These are phyloP conservation scores for Eleginops maclovinus DNA, from an alignment of 2,113 vertebrate species.

Conservation along the genomic window DNA sequence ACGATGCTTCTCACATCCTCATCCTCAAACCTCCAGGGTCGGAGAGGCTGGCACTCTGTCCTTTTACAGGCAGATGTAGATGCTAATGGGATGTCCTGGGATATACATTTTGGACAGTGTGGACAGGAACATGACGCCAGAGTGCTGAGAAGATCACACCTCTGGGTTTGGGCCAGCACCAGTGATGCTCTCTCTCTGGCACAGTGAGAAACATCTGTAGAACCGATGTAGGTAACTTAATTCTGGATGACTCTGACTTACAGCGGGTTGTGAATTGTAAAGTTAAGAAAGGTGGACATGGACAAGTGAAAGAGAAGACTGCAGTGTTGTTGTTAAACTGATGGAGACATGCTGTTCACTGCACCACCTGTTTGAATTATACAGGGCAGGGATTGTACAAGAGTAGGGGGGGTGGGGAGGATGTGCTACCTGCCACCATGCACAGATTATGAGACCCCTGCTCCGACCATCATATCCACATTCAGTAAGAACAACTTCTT, in stretches of 20 bases:
- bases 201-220: neutral
- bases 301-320: neutral
- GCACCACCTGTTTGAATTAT: too few relatives aligned
- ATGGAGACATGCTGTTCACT: neutral
- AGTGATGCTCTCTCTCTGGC: neutral
- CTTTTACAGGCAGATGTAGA: neutral
- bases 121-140: neutral
- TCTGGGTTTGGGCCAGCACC: neutral
- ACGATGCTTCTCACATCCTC: neutral
- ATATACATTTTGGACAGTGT: neutral
- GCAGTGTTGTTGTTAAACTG: neutral
- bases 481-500: neutral
- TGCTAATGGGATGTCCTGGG: neutral
- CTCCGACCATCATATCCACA: neutral
- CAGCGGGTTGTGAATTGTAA: neutral
- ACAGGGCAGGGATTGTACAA: too few relatives aligned
- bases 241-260: neutral
- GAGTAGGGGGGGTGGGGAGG: too few relatives aligned
- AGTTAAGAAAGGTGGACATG: neutral
- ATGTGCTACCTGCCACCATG: too few relatives aligned
- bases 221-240: neutral
- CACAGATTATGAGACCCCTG: too few relatives aligned
- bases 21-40: neutral
- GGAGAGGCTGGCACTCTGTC: neutral
- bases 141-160: neutral